Evolutionary conservation across 2,113 vertebrate genomes (phyloP).

Genomic region (Xenus cinereus): DNA sequence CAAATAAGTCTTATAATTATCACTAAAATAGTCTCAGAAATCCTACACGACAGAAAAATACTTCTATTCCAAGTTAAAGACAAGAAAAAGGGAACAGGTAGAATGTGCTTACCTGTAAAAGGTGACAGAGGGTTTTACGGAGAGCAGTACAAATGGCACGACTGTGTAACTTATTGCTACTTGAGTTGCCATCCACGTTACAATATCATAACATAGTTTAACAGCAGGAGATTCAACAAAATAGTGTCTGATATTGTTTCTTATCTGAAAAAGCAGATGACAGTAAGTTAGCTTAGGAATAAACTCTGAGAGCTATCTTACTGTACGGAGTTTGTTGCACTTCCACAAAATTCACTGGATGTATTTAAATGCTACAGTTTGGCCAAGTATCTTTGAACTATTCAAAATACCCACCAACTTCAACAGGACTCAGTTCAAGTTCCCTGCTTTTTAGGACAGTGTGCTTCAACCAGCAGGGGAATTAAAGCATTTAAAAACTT

Average conservation of each 20-base stretch:
- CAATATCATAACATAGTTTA: constrained; percentile 86
- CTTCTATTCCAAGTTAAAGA: background rate
- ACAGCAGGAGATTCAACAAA: constrained; percentile 81
- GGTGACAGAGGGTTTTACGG: constrained; percentile 86
- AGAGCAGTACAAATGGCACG: constrained; percentile 92
- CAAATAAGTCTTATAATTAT: background rate
- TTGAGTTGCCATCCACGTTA: constrained; percentile 91
- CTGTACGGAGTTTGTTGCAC: background rate
- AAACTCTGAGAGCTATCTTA: background rate
- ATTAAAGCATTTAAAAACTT: background rate
- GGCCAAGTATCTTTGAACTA: background rate
- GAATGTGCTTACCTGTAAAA: constrained; percentile 88
- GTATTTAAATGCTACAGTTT: background rate
- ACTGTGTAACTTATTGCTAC: constrained; percentile 94
- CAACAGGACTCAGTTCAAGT: background rate
- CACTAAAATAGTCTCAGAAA: background rate
- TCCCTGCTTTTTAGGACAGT: background rate
- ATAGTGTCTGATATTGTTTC: constrained; percentile 88
- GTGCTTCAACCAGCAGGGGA: background rate
- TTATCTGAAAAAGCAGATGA: constrained; percentile 77
- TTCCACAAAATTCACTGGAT: background rate
- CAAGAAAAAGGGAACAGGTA: background rate
- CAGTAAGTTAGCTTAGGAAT: background rate
- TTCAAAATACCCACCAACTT: background rate
- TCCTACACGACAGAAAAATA: background rate